phyloP scores from a whole-genome alignment of 1,140 invertebrate species.

The Sinonovacula constricta region DNA sequence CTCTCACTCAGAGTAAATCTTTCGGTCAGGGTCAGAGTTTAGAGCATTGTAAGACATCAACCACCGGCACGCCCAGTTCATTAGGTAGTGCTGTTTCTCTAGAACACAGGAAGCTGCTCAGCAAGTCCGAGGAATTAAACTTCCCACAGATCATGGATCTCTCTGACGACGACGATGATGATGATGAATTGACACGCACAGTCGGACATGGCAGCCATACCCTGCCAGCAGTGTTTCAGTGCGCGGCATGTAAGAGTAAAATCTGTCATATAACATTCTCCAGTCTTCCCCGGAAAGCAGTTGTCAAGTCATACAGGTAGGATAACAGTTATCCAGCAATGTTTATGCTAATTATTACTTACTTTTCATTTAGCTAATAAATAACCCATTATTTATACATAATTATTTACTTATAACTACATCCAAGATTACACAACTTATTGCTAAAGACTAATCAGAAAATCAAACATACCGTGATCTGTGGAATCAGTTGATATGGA shows the following conservation, averaged over 20 bases:
- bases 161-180: neutral
- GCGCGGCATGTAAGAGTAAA: neutral
- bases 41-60: no score
- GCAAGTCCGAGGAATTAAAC: neutral
- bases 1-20: neutral
- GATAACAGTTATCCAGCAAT: no score
- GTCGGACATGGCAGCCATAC: neutral
- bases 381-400: no score
- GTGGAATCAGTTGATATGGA: no score
- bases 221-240: neutral
- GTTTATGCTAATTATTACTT: no score
- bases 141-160: neutral
- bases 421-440: no score
- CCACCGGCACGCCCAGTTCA: no score
- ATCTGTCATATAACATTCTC: neutral
- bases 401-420: no score
- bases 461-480: no score
- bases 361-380: no score
- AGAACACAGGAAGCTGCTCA: neutral
- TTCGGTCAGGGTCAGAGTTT: neutral
- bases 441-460: no score
- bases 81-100: no score
- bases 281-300: neutral
- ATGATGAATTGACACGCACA: neutral
- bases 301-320: neutral